phyloP scores from a whole-genome alignment of 1,140 invertebrate species.

The Lepidurus apus region DNA sequence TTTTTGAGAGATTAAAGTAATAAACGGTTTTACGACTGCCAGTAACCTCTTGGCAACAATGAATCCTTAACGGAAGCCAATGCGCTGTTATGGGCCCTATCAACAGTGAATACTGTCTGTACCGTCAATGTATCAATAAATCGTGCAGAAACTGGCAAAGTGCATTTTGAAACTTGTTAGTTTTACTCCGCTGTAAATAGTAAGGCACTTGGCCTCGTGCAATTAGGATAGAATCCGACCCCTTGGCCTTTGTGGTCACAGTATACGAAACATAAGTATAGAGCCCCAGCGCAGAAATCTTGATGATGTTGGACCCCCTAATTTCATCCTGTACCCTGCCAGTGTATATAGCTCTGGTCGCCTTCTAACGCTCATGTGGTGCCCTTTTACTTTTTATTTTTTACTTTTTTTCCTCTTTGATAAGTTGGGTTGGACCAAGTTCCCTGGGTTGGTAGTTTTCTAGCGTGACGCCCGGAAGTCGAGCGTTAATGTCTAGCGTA shows the following conservation, averaged over 20 bases:
- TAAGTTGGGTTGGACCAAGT: background rate
- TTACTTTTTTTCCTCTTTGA: background rate
- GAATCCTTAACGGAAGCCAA: too few species aligned
- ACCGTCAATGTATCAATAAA: too few species aligned
- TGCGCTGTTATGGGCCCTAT: too few species aligned
- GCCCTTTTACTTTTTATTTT: background rate
- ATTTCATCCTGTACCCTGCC: background rate
- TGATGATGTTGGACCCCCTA: conserved; percentile 13
- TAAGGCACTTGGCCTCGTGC: background rate
- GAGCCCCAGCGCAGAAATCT: background rate
- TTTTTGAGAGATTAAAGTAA: too few species aligned
- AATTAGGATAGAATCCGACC: background rate
- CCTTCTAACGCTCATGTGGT: conserved; percentile 8
- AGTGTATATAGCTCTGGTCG: background rate
- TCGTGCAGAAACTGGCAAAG: too few species aligned
- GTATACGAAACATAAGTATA: background rate
- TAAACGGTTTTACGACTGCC: too few species aligned
- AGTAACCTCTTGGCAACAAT: too few species aligned
- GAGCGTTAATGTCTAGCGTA: conserved; percentile 17
- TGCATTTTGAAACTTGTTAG: too few species aligned
- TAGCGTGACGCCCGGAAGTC: conserved; percentile 20
- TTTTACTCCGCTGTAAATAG: background rate
- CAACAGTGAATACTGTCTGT: too few species aligned
- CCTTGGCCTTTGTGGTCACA: conserved; percentile 7
- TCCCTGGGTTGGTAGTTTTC: background rate